These are phyloP conservation scores for Eretmochelys imbricata DNA, from an alignment of 2,113 vertebrate genomes.

Conservation along the genomic window DNA sequence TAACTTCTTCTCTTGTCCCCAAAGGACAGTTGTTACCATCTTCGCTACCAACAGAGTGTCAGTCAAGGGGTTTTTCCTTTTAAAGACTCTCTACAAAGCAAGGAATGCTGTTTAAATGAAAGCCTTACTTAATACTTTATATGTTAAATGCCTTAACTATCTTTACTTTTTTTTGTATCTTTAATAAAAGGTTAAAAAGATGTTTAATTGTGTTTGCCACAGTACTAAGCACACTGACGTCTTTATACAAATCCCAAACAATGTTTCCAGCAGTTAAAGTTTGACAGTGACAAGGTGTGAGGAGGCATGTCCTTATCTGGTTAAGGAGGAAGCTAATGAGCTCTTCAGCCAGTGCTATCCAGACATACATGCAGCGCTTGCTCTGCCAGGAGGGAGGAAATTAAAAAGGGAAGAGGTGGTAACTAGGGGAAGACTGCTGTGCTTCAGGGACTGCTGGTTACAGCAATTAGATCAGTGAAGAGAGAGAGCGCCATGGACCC, in stretches of 20 bases:
- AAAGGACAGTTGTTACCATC: background rate
- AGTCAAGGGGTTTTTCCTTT: background rate
- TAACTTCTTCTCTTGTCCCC: background rate
- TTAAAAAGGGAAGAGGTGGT: background rate
- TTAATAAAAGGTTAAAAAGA: background rate
- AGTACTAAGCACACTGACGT: background rate
- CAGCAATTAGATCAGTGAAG: no score
- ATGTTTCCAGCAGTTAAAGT: background rate
- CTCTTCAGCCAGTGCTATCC: background rate
- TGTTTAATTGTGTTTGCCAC: background rate
- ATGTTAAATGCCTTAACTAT: background rate
- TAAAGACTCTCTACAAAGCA: background rate
- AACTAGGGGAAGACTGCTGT: background rate
- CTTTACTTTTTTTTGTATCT: background rate
- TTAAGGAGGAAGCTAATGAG: background rate
- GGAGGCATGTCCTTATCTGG: background rate
- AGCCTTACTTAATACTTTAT: background rate
- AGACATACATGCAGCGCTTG: background rate
- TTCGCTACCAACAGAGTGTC: background rate
- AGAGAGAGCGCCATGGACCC: no score
- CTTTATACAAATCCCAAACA: background rate
- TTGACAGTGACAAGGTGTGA: background rate
- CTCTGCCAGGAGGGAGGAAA: background rate
- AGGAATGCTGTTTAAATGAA: background rate
- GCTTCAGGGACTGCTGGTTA: background rate